Evolutionary conservation across 2,113 vertebrate genomes (phyloP).

Genomic region (Gobiocypris rarus): DNA sequence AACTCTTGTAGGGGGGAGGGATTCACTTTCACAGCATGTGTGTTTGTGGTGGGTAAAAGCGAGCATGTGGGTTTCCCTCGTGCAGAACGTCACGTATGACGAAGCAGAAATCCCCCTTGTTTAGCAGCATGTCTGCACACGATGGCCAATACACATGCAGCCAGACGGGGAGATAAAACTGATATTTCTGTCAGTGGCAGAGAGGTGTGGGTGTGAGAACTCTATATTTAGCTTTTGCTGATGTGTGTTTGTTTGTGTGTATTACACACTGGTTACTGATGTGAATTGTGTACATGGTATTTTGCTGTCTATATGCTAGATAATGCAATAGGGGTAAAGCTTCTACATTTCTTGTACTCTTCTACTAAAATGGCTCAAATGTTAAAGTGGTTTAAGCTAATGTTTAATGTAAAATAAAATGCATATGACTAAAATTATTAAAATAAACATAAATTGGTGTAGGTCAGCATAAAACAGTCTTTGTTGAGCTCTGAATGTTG

Average conservation of each 20-base stretch:
- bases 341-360: not conserved
- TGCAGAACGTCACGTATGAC: constrained; percentile 4
- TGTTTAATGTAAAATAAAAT: not conserved
- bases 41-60: constrained; percentile 18
- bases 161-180: not conserved
- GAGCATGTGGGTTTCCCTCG: not conserved
- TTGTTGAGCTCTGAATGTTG: not conserved
- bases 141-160: constrained; percentile 7
- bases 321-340: not conserved
- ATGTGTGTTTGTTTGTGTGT: not conserved
- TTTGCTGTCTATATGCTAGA: not conserved
- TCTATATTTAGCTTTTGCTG: constrained; percentile 1
- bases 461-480: not conserved
- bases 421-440: not conserved
- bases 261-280: not conserved
- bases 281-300: not conserved
- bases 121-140: not conserved
- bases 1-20: not conserved
- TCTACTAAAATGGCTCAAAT: not conserved
- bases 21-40: not conserved
- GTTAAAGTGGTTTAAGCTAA: not conserved
- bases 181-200: not conserved
- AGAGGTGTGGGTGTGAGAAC: not conserved
- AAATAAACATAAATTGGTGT: not conserved
- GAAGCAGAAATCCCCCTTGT: constrained; percentile 18